Evolutionary conservation across 2,797 vertebrate genomes (phyloP).

Genomic region (Gambusia yucatana): DNA sequence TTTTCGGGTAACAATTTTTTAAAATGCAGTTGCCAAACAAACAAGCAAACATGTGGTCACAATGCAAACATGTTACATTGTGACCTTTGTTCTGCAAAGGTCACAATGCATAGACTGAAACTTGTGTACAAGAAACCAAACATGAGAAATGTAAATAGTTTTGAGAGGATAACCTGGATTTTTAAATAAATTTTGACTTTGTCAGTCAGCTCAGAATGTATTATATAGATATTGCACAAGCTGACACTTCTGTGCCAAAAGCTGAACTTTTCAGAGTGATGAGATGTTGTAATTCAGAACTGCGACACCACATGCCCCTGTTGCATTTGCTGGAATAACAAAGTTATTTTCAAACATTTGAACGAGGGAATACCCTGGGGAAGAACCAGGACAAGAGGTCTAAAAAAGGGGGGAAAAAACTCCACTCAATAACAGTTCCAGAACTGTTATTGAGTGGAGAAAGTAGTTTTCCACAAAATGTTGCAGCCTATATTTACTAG

Average conservation of each 20-base stretch:
- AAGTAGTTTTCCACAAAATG: constrained; percentile 19
- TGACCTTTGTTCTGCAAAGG: not conserved
- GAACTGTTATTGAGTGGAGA: constrained; percentile 29
- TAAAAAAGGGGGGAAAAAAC: not conserved
- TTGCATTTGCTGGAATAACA: constrained; percentile 22
- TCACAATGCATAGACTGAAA: not conserved
- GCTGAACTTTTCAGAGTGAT: constrained; percentile 13
- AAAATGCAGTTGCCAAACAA: constrained; percentile 2
- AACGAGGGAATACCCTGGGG: constrained; percentile 16
- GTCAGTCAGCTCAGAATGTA: constrained; percentile 8
- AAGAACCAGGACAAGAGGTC: constrained; percentile 17
- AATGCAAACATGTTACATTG: not conserved
- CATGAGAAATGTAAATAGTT: not conserved
- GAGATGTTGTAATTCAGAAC: constrained; percentile 1
- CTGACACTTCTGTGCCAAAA: constrained; percentile 10
- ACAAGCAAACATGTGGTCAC: not conserved
- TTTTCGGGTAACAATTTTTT: constrained; percentile 3
- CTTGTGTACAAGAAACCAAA: not conserved
- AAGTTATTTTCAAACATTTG: constrained; percentile 7
- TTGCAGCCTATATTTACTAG: constrained; percentile 49
- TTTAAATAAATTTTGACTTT: not conserved
- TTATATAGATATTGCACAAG: constrained; percentile 2
- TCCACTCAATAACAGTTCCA: too few relatives aligned
- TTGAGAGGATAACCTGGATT: not conserved
- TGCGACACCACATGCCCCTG: not conserved